Evolutionary conservation across 2,113 vertebrate species (phyloP).

Genomic region (Narcine bancroftii): DNA sequence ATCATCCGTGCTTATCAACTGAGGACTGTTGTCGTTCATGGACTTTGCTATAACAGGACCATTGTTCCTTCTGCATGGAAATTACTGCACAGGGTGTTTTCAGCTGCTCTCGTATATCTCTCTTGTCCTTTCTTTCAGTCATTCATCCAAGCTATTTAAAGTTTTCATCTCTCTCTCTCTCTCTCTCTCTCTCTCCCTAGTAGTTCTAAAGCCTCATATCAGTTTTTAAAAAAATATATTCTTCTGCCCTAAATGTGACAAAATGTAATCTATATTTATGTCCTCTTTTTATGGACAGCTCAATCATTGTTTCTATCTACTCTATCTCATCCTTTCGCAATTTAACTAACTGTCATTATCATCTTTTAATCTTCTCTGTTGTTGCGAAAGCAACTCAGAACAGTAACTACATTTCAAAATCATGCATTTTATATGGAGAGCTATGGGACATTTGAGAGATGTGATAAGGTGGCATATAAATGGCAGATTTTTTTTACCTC

Average conservation of each 20-base stretch:
- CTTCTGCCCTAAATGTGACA: not conserved
- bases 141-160: not conserved
- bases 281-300: not conserved
- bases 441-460: not conserved
- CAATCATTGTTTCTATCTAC: conserved; percentile 22
- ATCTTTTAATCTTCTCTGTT: not conserved
- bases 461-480: conserved; percentile 23
- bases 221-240: not conserved
- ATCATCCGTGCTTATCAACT: no score
- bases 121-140: not conserved
- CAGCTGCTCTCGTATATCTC: not conserved
- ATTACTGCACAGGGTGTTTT: not conserved
- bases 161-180: not conserved
- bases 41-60: not conserved
- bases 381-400: not conserved
- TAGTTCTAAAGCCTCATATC: not conserved
- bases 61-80: not conserved
- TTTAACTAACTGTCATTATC: conserved; percentile 11
- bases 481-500: not conserved
- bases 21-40: not conserved
- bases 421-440: not conserved
- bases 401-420: conserved; percentile 16
- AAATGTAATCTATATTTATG: not conserved
- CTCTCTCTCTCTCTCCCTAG: not conserved
- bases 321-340: not conserved